Conservation (phyloP, 53 echinoderm and acorn worm genomes). For the Echinarachnius parma region DNA sequence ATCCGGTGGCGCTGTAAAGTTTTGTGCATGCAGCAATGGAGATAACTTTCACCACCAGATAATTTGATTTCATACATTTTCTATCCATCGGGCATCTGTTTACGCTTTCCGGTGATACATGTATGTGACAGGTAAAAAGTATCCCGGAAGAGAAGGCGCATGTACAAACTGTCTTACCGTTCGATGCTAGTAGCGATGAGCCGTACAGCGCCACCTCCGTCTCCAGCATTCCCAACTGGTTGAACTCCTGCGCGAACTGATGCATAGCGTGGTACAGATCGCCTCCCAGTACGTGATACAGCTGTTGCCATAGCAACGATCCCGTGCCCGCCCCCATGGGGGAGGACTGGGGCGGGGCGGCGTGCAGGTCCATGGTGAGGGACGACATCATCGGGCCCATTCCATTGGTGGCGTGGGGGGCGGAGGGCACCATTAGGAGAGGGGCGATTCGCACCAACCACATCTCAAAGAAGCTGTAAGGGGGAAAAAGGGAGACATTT, state of each 20-base stretch:
- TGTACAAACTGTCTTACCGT: slow-evolving; percentile 72
- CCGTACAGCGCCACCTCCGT: slow-evolving; percentile 89
- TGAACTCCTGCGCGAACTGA: slow-evolving; percentile 83
- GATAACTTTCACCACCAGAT: too few relatives aligned
- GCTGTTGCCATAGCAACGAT: slow-evolving; percentile 90
- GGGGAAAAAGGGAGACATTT: too few relatives aligned
- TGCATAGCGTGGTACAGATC: slow-evolving; percentile 92
- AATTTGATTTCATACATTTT: too few relatives aligned
- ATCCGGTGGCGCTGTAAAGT: too few relatives aligned
- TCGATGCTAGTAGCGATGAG: slow-evolving; percentile 67
- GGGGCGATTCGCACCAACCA: slow-evolving; percentile 86
- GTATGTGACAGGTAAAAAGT: too few relatives aligned
- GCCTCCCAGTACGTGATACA: slow-evolving; percentile 71
- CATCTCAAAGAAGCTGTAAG: slow-evolving; percentile 88
- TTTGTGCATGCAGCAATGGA: too few relatives aligned
- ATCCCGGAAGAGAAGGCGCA: too few relatives aligned
- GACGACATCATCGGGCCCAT: slow-evolving; percentile 56
- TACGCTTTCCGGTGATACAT: too few relatives aligned
- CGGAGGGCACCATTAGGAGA: slow-evolving; percentile 59
- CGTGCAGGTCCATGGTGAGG: slow-evolving; percentile 51
- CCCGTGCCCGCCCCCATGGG: slow-evolving; percentile 46
- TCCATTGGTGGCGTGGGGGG: slow-evolving; percentile 62
- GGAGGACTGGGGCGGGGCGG: slow-evolving; percentile 32
- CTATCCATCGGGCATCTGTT: too few relatives aligned
- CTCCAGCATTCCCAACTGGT: slow-evolving; percentile 78